phyloP scores from a whole-genome alignment of 2,797 vertebrate species.

The Alauda arvensis region DNA sequence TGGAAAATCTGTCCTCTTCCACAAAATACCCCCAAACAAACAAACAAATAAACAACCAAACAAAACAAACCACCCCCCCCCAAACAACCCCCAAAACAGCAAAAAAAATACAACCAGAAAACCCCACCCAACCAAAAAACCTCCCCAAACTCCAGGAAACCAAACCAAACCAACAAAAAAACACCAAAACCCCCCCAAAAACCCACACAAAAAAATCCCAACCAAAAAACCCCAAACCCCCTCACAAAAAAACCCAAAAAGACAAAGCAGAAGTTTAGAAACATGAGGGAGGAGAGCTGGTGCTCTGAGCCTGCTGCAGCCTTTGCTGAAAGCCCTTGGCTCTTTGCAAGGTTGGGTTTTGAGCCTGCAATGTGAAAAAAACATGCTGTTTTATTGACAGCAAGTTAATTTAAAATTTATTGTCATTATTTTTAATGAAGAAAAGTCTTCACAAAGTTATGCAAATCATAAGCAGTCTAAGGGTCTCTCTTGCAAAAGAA shows the following conservation, averaged over 20 bases:
- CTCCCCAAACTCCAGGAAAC: neutral
- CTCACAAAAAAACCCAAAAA: too few species aligned
- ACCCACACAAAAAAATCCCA: neutral
- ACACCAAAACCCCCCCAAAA: neutral
- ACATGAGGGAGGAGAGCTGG: neutral
- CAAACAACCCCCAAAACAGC: too few species aligned
- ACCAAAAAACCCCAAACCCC: neutral
- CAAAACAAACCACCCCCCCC: too few species aligned
- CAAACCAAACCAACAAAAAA: neutral
- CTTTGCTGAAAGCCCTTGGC: neutral
- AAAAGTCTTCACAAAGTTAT: constrained; percentile 19
- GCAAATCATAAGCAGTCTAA: constrained; percentile 15
- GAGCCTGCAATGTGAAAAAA: neutral
- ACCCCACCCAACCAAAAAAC: neutral
- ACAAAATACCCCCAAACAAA: neutral
- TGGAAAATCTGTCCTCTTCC: neutral
- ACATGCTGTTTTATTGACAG: neutral
- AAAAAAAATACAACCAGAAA: too few species aligned
- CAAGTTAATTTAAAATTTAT: constrained; percentile 7
- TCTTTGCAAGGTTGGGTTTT: neutral
- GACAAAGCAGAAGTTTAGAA: neutral
- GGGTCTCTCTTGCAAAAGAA: constrained; percentile 3
- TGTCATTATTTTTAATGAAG: neutral
- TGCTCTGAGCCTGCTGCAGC: neutral
- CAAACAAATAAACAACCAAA: neutral